Percentiles rank a stretch among this genome's conserved stretches.
Conservation (phyloP, 23 tunicate species). For the Oikopleura dioica region DNA sequence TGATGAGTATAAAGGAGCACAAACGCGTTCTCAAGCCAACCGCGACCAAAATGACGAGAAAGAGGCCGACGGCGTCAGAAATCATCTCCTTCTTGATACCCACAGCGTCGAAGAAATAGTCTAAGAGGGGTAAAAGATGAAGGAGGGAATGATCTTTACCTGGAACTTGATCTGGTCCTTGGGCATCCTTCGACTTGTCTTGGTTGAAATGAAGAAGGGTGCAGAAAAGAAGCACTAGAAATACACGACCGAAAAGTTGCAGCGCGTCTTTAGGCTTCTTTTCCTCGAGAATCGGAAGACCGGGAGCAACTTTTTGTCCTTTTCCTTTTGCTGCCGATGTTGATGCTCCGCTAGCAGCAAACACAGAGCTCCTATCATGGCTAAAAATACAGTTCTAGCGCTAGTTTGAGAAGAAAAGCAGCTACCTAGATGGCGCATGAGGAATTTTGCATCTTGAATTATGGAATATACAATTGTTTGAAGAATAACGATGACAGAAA, state of each 20-base stretch:
- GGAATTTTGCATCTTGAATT: conserved; percentile 2
- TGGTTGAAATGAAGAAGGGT: background rate
- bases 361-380: conserved; percentile 9
- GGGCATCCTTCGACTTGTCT: background rate
- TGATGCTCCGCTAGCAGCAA: conserved; percentile 10
- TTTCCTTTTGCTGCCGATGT: background rate
- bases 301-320: background rate
- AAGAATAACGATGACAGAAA: background rate
- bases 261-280: background rate
- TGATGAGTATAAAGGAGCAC: background rate
- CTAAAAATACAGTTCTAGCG: too few relatives aligned
- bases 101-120: background rate
- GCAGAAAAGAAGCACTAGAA: background rate
- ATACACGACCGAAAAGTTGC: conserved; percentile 7
- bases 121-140: too few relatives aligned
- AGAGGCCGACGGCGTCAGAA: conserved; percentile 7
- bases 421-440: conserved; percentile 12
- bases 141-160: too few relatives aligned
- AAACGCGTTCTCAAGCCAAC: background rate
- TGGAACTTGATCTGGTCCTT: too few relatives aligned
- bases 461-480: conserved; percentile 10
- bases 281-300: background rate
- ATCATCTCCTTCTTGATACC: conserved; percentile 7
- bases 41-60: background rate
- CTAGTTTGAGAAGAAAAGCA: too few relatives aligned